These are phyloP conservation scores for Oligia fasciuncula DNA, from an alignment of 2,888 invertebrate species.

Conservation along the genomic window DNA sequence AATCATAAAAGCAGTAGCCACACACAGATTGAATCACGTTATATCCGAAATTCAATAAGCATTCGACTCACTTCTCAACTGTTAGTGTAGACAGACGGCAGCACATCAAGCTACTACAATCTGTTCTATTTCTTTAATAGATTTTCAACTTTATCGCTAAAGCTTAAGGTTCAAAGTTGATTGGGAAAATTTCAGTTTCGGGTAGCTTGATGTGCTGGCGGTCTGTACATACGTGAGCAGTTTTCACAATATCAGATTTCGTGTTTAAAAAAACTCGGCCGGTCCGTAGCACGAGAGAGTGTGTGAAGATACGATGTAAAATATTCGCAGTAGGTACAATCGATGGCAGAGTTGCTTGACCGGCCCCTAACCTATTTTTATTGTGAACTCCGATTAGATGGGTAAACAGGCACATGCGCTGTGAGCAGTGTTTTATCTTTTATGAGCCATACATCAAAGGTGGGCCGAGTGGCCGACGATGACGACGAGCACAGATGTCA, in stretches of 20 bases:
- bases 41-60: conserved; percentile 22
- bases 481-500: conserved; percentile 47
- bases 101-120: too few species aligned
- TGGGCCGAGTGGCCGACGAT: conserved; percentile 16
- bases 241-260: conserved; percentile 48
- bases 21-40: conserved; percentile 6
- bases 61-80: conserved; percentile 30
- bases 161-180: too few species aligned
- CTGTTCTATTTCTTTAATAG: too few species aligned
- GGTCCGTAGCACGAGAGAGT: conserved; percentile 57
- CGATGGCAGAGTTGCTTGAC: conserved; percentile 81
- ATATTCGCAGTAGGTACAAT: conserved; percentile 65
- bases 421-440: conserved; percentile 66
- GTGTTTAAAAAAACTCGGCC: conserved; percentile 48
- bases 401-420: conserved; percentile 77
- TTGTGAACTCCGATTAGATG: conserved; percentile 79
- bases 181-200: too few species aligned
- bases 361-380: conserved; percentile 82
- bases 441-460: conserved; percentile 71
- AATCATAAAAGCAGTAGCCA: neutral
- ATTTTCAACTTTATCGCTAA: too few species aligned
- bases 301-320: conserved; percentile 55
- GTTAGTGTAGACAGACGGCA: conserved; percentile 2
- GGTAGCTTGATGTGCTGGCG: too few species aligned
- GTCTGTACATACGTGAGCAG: conserved; percentile 31